Conservation (phyloP, 2,113 vertebrate genomes). For the Platichthys stellatus region DNA sequence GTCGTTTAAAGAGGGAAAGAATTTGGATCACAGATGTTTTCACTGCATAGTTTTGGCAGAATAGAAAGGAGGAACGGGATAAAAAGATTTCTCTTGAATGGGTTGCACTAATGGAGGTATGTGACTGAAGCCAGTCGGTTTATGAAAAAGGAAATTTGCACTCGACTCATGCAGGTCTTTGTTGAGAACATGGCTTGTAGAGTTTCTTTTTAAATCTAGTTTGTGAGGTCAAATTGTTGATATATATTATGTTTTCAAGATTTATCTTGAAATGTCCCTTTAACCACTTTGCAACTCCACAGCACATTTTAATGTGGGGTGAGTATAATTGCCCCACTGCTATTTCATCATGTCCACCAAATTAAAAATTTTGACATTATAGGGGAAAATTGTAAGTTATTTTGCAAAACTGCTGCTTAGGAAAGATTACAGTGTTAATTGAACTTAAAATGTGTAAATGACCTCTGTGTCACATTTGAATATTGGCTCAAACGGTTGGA, state of each 20-base stretch:
- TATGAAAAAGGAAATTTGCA: conserved; percentile 67
- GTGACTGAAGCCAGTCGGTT: conserved; percentile 45
- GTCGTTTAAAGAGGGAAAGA: conserved; percentile 12
- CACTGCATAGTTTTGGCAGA: conserved; percentile 20
- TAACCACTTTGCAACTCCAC: conserved; percentile 65
- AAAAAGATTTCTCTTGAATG: conserved; percentile 37
- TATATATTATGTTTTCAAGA: conserved; percentile 45
- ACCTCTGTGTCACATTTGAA: conserved; percentile 11
- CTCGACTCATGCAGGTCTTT: conserved; percentile 74
- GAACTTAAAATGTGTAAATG: conserved; percentile 27
- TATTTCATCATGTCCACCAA: neutral
- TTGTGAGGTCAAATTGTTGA: conserved; percentile 68
- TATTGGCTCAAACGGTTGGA: neutral
- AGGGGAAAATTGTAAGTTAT: neutral
- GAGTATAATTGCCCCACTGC: neutral
- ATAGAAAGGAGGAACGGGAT: conserved; percentile 28
- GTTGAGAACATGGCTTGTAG: conserved; percentile 74
- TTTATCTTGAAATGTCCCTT: conserved; percentile 53
- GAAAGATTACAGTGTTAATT: conserved; percentile 6
- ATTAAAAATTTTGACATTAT: neutral
- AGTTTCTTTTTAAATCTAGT: conserved; percentile 41
- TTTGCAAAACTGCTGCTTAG: neutral
- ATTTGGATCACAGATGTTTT: conserved; percentile 16
- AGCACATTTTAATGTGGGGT: conserved; percentile 12
- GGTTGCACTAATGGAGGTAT: conserved; percentile 74